Percentiles rank a stretch among this genome's conserved stretches.
phyloP scores from a whole-genome alignment of 2,888 invertebrate species.

The Hesperia comma region DNA sequence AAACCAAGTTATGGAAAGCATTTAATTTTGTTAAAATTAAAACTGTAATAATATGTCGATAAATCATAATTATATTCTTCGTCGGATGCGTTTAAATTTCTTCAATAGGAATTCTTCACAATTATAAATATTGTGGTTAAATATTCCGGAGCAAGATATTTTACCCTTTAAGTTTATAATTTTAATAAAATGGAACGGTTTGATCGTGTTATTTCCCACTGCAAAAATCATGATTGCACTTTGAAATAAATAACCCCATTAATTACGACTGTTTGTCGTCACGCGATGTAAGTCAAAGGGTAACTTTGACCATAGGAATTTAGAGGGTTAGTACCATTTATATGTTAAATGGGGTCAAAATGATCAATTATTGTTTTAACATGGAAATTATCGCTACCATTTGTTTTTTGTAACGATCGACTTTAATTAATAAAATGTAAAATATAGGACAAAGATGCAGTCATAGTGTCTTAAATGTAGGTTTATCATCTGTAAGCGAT shows the following conservation, averaged over 20 bases:
- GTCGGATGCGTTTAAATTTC: too few relatives aligned
- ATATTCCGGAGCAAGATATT: too few relatives aligned
- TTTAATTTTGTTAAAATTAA: too few relatives aligned
- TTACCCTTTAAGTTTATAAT: not conserved
- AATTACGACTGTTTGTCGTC: constrained; percentile 45
- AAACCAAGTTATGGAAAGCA: too few relatives aligned
- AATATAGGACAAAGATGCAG: not conserved
- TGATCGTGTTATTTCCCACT: constrained; percentile 36
- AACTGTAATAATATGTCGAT: too few relatives aligned
- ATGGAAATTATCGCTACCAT: constrained; percentile 10
- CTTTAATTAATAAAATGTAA: not conserved
- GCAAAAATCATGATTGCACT: constrained; percentile 45
- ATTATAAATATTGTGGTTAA: too few relatives aligned
- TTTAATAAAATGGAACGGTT: constrained; percentile 4
- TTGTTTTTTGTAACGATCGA: not conserved
- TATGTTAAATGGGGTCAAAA: constrained; percentile 46
- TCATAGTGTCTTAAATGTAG: too few relatives aligned
- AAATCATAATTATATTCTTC: too few relatives aligned
- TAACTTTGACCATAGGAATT: constrained; percentile 57
- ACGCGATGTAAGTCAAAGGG: constrained; percentile 52
- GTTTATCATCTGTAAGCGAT: too few relatives aligned
- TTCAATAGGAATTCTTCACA: too few relatives aligned
- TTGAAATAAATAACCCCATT: constrained; percentile 44
- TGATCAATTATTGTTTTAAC: constrained; percentile 51
- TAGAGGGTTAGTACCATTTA: constrained; percentile 50